Evolutionary conservation across 2,888 invertebrate genomes (phyloP).

Genomic region (Conistra vaccinii): DNA sequence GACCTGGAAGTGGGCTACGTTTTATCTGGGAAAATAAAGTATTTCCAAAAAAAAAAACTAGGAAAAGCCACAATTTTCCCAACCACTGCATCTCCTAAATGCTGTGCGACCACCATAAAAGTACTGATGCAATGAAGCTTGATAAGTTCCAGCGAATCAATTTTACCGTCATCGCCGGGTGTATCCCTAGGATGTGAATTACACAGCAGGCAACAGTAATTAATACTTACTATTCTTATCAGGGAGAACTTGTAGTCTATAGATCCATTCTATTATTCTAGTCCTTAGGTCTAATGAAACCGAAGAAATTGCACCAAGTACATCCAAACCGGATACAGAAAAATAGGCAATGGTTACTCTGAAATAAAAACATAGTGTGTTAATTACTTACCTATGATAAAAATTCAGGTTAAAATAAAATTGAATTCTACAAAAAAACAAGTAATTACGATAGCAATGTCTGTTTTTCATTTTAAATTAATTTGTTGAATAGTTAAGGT

Average conservation of each 20-base stretch:
- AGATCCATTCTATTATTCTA: conserved; percentile 97
- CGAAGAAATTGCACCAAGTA: conserved; percentile 94
- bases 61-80: background rate
- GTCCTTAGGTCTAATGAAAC: conserved; percentile 92
- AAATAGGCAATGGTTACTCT: conserved; percentile 96
- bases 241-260: conserved; percentile 95
- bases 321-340: conserved; percentile 97
- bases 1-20: background rate
- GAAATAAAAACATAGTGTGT: conserved; percentile 69
- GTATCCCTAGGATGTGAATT: background rate
- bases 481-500: background rate
- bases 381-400: conserved; percentile 9
- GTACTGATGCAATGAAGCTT: background rate
- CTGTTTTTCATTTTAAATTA: background rate
- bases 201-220: background rate
- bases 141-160: background rate
- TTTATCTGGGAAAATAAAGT: too few relatives aligned
- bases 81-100: background rate
- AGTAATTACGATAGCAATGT: too few relatives aligned
- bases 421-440: background rate
- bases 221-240: conserved; percentile 85
- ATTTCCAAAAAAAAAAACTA: too few relatives aligned
- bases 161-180: background rate
- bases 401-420: background rate
- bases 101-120: background rate